Conservation (phyloP, 2,888 invertebrate species). For the Ischnura elegans region DNA sequence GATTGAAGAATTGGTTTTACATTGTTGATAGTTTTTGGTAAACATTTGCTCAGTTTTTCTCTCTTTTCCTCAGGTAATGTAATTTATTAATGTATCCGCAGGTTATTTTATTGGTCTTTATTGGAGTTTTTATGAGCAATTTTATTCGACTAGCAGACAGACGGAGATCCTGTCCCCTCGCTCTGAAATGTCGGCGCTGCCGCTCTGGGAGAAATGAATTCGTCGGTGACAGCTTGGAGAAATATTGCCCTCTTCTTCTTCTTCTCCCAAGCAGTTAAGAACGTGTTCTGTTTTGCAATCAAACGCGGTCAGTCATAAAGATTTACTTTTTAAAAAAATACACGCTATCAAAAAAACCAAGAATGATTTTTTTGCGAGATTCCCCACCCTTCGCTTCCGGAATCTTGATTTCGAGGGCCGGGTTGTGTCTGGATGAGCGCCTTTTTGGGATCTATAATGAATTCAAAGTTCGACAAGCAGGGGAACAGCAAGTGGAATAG, state of each 20-base stretch:
- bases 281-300: constrained; percentile 24
- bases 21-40: too few relatives aligned
- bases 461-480: not conserved
- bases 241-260: not conserved
- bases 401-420: not conserved
- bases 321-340: not conserved
- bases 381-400: not conserved
- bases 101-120: too few relatives aligned
- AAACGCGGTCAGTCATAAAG: not conserved
- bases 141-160: not conserved
- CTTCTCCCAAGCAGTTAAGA: not conserved
- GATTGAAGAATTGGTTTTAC: too few relatives aligned
- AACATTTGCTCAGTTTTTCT: too few relatives aligned
- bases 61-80: too few relatives aligned
- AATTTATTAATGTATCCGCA: too few relatives aligned
- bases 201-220: not conserved
- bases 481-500: not conserved
- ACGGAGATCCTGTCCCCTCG: not conserved
- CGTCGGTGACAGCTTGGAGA: constrained; percentile 6
- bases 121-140: too few relatives aligned
- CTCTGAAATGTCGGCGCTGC: not conserved
- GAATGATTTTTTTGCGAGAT: not conserved
- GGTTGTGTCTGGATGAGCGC: not conserved
- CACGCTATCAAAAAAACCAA: not conserved
- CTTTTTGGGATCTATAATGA: not conserved